A percentile compares a stretch with the other conserved stretches of the same genome.
phyloP scores from a whole-genome alignment of 2,888 invertebrate species.

The Adineta ricciae region DNA sequence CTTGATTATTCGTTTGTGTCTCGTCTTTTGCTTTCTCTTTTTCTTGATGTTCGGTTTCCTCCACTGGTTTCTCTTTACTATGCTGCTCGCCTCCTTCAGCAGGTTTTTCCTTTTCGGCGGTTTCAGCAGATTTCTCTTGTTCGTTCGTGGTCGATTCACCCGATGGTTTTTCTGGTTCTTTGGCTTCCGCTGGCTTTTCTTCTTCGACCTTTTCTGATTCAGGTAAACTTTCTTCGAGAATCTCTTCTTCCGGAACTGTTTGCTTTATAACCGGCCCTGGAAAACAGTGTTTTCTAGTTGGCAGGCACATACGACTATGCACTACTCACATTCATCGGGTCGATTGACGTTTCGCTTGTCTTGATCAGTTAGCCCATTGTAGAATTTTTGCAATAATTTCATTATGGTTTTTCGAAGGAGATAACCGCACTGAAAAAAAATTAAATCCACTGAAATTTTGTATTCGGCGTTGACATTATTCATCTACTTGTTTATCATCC shows the following conservation, averaged over 20 bases:
- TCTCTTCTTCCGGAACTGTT: neutral
- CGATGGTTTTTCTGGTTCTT: too few species aligned
- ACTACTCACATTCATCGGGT: neutral
- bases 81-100: too few species aligned
- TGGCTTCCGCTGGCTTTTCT: neutral
- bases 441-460: too few species aligned
- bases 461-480: neutral
- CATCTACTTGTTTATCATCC: neutral
- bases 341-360: neutral
- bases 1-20: neutral
- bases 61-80: too few species aligned
- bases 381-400: neutral
- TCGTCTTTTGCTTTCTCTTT: too few species aligned
- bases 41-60: too few species aligned
- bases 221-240: neutral
- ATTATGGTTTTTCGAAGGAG: neutral
- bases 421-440: neutral
- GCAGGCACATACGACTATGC: neutral
- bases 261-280: constrained; percentile 32
- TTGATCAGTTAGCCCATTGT: neutral
- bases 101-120: too few species aligned
- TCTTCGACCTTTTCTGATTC: neutral
- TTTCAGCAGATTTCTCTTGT: too few species aligned
- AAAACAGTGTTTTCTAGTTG: neutral
- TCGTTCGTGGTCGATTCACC: too few species aligned